phyloP scores from a whole-genome alignment of 2,888 invertebrate species.

The Chamaedrilus cognettii region DNA sequence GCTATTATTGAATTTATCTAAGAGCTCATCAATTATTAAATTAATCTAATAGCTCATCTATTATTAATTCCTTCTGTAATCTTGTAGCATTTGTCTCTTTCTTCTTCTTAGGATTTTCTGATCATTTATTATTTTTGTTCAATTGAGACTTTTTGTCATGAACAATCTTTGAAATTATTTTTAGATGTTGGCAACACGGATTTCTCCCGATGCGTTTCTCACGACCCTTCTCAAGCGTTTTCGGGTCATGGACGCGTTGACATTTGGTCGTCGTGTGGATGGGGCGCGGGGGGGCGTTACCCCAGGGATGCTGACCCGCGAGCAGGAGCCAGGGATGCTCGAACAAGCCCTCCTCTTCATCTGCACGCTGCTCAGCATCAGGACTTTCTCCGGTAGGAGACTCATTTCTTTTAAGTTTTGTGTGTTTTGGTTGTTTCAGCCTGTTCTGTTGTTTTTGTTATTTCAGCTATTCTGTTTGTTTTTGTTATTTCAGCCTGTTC shows the following conservation, averaged over 20 bases:
- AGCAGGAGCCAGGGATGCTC: conserved; percentile 86
- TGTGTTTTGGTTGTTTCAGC: no score
- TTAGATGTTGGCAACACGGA: conserved; percentile 79
- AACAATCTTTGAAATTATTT: not conserved
- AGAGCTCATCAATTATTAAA: no score
- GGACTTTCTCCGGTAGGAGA: conserved; percentile 81
- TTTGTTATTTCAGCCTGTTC: no score
- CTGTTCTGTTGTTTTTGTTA: no score
- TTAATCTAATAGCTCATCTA: no score
- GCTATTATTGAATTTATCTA: no score
- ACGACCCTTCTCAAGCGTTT: conserved; percentile 88
- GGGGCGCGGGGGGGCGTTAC: conserved; percentile 1
- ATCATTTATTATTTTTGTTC: no score
- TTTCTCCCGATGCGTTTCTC: conserved; percentile 81
- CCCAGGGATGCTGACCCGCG: conserved; percentile 66
- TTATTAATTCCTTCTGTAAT: no score
- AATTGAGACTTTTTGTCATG: not conserved
- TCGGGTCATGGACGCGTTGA: conserved; percentile 79
- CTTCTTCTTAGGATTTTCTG: no score
- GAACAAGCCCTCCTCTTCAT: conserved; percentile 91
- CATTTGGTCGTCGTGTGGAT: conserved; percentile 16
- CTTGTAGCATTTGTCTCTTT: no score
- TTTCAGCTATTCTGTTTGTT: no score
- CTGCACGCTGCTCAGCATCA: conserved; percentile 81
- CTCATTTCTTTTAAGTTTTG: no score